Base-by-base conservation (phyloP, 2,888 invertebrate species). In the Andrena bucephala region DNA sequence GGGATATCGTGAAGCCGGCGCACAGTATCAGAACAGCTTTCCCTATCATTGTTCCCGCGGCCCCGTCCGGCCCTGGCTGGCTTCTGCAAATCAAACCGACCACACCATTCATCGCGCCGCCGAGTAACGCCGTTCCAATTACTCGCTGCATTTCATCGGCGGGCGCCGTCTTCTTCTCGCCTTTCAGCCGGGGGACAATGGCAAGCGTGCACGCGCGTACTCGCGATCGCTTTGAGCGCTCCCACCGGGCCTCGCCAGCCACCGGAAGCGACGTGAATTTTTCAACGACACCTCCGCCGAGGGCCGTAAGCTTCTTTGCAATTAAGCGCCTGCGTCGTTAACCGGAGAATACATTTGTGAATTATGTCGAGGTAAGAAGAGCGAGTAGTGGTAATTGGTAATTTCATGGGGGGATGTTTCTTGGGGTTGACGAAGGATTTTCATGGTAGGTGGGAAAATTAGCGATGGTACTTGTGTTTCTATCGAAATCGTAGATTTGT, bases 1-100 rank as follows among this genome's bases (percentile, higher is more conserved):
- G 87, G 60, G 91, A 89, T 76, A 91, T 89, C 81, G 90, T 90
- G 81, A 93, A 85, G 84, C 88, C 89, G 75, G 88, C 89, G 87
- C 89, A 91, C 78, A 92, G 82, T 79, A 92, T 86, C 89, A 92
- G 89, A 82, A 93, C 85, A 36, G 85, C 86, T 80, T 89, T 89
- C 81, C 91, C 90, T 89, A 90, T 91, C 91, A 88, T 92, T 88
- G 89, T 89, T 89, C 84, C 24, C 24, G 78, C 74, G 65, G 82
- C 85, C 81, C 81, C 85, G 68, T 79, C 81, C 54, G 80, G 65
- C 65, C 63, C 29, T 63, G 20, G 31, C 36, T 62, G 77, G 78
- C 48, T 80, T 87, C 89, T 90, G 89, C 83, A 85, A 90, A 89
- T 86, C 65, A 87, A 86, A 87, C 77, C 82, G 78, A 66, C 80